These are phyloP conservation scores for Ricordea florida DNA, from an alignment of 92 coral and sea anemone species.

Conservation along the genomic window DNA sequence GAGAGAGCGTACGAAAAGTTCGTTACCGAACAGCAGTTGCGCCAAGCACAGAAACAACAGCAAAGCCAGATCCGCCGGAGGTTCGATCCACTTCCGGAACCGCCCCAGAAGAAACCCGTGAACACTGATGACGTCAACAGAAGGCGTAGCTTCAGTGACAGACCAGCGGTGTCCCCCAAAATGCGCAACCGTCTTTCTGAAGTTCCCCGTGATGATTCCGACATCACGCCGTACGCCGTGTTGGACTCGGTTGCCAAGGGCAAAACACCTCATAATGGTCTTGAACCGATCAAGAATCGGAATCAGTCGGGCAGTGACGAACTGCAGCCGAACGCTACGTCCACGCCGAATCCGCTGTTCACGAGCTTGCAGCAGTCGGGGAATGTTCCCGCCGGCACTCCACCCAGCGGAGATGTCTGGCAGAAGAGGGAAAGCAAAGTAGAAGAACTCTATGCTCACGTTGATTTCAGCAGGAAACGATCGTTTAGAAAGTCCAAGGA, in stretches of 20 bases:
- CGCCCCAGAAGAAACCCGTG: constrained; percentile 50
- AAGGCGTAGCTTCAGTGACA: constrained; percentile 66
- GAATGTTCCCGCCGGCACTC: constrained; percentile 42
- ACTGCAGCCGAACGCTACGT: constrained; percentile 73
- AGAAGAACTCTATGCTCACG: constrained; percentile 65
- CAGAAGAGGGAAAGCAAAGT: constrained; percentile 60
- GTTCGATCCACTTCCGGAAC: constrained; percentile 83
- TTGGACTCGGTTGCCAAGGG: constrained; percentile 25
- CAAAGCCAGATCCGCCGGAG: constrained; percentile 61
- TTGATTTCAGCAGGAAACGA: constrained; percentile 72
- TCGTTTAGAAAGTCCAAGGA: constrained; percentile 78
- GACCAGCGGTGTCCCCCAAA: constrained; percentile 61
- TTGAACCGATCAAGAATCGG: constrained; percentile 12
- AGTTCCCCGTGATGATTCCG: constrained; percentile 63
- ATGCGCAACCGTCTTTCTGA: constrained; percentile 39
- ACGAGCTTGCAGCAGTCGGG: constrained; percentile 39
- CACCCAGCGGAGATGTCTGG: constrained; percentile 58
- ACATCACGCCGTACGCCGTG: constrained; percentile 88
- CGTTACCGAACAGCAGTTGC: constrained; percentile 61
- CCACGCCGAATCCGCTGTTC: constrained; percentile 77
- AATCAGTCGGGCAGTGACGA: constrained; percentile 39
- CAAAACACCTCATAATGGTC: not conserved
- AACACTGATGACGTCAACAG: constrained; percentile 42
- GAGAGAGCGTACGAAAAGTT: constrained; percentile 82
- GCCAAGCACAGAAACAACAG: constrained; percentile 45